Conservation (phyloP, 2,888 invertebrate species). For the Drosophila prostipennis region DNA sequence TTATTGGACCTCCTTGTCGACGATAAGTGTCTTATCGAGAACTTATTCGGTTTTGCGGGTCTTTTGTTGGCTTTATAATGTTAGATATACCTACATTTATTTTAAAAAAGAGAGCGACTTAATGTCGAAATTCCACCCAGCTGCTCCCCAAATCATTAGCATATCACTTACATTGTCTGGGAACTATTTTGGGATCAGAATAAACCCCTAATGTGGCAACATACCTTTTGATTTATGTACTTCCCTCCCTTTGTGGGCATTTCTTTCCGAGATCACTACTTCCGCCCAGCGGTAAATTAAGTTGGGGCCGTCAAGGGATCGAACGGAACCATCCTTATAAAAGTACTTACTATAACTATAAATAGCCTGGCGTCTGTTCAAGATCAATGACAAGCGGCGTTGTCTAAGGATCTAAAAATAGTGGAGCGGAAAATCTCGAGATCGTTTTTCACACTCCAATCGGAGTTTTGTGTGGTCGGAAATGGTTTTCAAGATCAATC, state of each 20-base stretch:
- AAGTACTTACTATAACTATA: not conserved
- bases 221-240: not conserved
- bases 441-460: conserved; percentile 10
- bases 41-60: not conserved
- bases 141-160: conserved; percentile 4
- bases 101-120: not conserved
- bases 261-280: conserved; percentile 8
- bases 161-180: not conserved
- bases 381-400: conserved; percentile 23
- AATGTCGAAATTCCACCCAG: not conserved
- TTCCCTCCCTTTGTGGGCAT: not conserved
- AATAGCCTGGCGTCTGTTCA: conserved; percentile 18
- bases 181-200: not conserved
- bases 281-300: conserved; percentile 7
- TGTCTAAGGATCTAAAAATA: conserved; percentile 23
- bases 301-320: not conserved
- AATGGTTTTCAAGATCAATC: conserved; percentile 27
- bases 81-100: not conserved
- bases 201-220: not conserved
- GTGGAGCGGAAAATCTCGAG: not conserved
- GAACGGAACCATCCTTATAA: conserved; percentile 2
- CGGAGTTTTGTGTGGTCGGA: not conserved
- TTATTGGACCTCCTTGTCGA: not conserved
- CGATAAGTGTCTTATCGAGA: conserved; percentile 1
- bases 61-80: not conserved